A percentile compares a stretch with the other conserved stretches of the same genome.
Evolutionary conservation across 2,888 invertebrate species (phyloP).

Genomic region (Rotaria sp.): DNA sequence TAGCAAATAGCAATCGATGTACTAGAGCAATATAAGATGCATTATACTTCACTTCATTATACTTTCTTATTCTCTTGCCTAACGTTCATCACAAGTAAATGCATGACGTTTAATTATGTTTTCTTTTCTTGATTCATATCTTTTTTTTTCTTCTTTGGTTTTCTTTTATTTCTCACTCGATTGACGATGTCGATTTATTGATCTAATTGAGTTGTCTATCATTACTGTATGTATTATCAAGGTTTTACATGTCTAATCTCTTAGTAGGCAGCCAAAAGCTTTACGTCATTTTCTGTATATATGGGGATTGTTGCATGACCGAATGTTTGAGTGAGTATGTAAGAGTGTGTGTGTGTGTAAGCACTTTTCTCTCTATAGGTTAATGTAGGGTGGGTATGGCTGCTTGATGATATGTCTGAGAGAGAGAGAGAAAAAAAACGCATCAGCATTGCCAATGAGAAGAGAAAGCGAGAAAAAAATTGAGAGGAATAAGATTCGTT

Average conservation of each 20-base stretch:
- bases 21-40: not conserved
- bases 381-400: not conserved
- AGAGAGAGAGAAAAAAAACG: not conserved
- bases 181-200: slow-evolving; percentile 2
- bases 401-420: slow-evolving; percentile 21
- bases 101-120: not conserved
- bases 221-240: not conserved
- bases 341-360: not conserved
- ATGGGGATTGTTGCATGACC: not conserved
- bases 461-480: not conserved
- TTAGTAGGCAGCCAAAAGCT: not conserved
- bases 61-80: not conserved
- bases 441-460: not conserved
- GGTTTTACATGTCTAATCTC: slow-evolving; percentile 12
- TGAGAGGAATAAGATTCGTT: slow-evolving; percentile 11
- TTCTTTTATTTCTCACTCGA: not conserved
- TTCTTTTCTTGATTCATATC: not conserved
- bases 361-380: slow-evolving; percentile 9
- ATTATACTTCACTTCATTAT: not conserved
- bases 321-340: not conserved
- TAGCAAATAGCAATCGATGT: not conserved
- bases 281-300: not conserved
- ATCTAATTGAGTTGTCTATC: slow-evolving; percentile 2
- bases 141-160: not conserved
- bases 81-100: not conserved